Percentiles rank a stretch among this genome's conserved stretches.
phyloP scores from a whole-genome alignment of 2,797 vertebrate species.

The Sebastes variabilis region DNA sequence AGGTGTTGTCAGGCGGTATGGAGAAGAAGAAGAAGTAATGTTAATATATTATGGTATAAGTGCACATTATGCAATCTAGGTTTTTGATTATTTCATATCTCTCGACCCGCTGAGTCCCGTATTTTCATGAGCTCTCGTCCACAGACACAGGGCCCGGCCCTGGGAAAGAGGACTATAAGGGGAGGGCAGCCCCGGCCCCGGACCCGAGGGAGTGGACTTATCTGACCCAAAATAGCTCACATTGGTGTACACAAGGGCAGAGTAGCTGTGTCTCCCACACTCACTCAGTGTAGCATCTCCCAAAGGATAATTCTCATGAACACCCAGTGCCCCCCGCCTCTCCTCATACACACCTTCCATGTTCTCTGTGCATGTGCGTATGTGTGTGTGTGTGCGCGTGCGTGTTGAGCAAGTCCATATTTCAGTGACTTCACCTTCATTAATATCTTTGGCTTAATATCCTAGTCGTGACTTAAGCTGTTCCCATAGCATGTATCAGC shows the following conservation, averaged over 20 bases:
- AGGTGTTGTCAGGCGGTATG: conserved; percentile 80
- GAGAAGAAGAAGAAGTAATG: conserved; percentile 72
- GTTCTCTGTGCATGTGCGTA: conserved; percentile 14
- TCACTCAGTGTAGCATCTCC: conserved; percentile 78
- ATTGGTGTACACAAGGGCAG: conserved; percentile 64
- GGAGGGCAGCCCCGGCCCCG: conserved; percentile 29
- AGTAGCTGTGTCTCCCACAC: conserved; percentile 73
- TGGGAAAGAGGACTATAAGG: conserved; percentile 15
- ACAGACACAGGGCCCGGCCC: conserved; percentile 9
- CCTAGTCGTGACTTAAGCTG: conserved; percentile 35
- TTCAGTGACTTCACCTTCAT: conserved; percentile 53
- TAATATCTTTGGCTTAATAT: conserved; percentile 43
- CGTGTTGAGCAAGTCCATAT: conserved; percentile 38
- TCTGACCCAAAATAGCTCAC: conserved; percentile 77
- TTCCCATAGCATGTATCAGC: conserved; percentile 58
- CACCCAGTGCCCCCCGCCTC: conserved; percentile 44
- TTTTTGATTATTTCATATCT: conserved; percentile 81
- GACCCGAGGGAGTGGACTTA: conserved; percentile 67
- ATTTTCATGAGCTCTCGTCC: conserved; percentile 37
- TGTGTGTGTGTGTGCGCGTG: conserved; percentile 21
- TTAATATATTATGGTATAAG: conserved; percentile 92
- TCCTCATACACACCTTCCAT: conserved; percentile 50
- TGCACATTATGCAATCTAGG: conserved; percentile 93
- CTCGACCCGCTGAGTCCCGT: conserved; percentile 69
- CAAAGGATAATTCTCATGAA: conserved; percentile 70